Evolutionary conservation across 1,140 invertebrate genomes (phyloP).

Genomic region (Nebria ingens): DNA sequence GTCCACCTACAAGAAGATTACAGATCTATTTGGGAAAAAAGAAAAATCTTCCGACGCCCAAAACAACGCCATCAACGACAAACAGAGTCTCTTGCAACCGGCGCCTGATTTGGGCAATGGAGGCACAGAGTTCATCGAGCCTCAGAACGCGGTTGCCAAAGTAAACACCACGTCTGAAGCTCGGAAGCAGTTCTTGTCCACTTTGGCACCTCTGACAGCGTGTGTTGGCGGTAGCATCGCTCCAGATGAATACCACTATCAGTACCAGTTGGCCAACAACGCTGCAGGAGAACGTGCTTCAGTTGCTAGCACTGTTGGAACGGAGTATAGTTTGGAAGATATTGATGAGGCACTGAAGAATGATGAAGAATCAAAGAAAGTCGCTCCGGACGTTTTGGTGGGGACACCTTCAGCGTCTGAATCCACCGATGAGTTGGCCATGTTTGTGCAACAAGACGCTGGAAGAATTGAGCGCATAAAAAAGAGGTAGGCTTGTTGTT

Average conservation of each 20-base stretch:
- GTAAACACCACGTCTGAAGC: slow-evolving; percentile 37
- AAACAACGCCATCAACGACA: slow-evolving; percentile 21
- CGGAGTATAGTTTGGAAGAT: slow-evolving; percentile 53
- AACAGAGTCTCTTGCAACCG: slow-evolving; percentile 20
- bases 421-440: slow-evolving; percentile 60
- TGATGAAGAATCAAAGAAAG: slow-evolving; percentile 38
- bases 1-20: slow-evolving; percentile 57
- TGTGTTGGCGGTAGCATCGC: slow-evolving; percentile 55
- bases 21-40: slow-evolving; percentile 50
- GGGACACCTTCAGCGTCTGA: slow-evolving; percentile 47
- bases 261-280: slow-evolving; percentile 34
- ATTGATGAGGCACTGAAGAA: slow-evolving; percentile 48
- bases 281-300: slow-evolving; percentile 39
- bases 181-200: slow-evolving; percentile 62
- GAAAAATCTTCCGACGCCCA: slow-evolving; percentile 34
- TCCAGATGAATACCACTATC: slow-evolving; percentile 55
- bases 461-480: slow-evolving; percentile 68
- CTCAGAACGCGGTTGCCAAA: slow-evolving; percentile 17
- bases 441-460: slow-evolving; percentile 75
- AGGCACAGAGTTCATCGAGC: slow-evolving; percentile 20
- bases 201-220: slow-evolving; percentile 59
- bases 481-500: slow-evolving; percentile 60
- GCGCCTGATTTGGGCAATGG: slow-evolving; percentile 49
- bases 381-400: slow-evolving; percentile 63
- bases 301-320: slow-evolving; percentile 36